Conservation (phyloP, 2,113 vertebrate genomes). For the Eolophus roseicapilla region DNA sequence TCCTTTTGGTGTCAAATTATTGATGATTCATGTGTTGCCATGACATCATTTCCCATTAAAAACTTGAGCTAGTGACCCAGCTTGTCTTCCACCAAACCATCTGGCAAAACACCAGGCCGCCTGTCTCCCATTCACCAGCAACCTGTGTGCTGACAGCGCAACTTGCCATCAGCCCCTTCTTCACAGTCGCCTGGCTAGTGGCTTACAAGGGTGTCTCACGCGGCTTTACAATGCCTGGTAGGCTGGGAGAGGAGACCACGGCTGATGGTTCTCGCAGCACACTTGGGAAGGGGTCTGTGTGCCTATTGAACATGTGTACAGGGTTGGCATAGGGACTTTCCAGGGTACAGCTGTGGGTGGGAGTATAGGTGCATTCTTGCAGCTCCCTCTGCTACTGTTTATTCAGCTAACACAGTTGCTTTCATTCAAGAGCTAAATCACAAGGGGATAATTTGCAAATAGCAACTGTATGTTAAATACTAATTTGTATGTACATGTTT, state of each 20-base stretch:
- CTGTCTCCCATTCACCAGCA: neutral
- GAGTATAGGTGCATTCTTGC: neutral
- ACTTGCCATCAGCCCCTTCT: neutral
- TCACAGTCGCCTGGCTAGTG: neutral
- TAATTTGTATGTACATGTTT: constrained; percentile 72
- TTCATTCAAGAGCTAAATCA: constrained; percentile 48
- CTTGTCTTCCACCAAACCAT: neutral
- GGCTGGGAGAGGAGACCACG: neutral
- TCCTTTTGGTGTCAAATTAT: constrained; percentile 30
- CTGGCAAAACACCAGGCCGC: neutral
- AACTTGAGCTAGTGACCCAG: neutral
- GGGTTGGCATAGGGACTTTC: accelerated
- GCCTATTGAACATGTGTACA: accelerated
- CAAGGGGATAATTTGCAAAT: constrained; percentile 65
- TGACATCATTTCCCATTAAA: constrained; percentile 9
- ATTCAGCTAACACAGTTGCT: constrained; percentile 44
- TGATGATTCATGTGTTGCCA: constrained; percentile 19
- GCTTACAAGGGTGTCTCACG: accelerated
- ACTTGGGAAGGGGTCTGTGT: neutral
- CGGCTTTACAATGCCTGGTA: neutral
- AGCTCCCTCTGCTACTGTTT: constrained; percentile 46
- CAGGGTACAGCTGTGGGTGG: neutral
- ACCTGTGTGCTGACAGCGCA: accelerated
- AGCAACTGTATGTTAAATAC: constrained; percentile 66
- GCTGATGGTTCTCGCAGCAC: neutral